Conservation (phyloP, 2,113 vertebrate species). For the Neogobius melanostomus region DNA sequence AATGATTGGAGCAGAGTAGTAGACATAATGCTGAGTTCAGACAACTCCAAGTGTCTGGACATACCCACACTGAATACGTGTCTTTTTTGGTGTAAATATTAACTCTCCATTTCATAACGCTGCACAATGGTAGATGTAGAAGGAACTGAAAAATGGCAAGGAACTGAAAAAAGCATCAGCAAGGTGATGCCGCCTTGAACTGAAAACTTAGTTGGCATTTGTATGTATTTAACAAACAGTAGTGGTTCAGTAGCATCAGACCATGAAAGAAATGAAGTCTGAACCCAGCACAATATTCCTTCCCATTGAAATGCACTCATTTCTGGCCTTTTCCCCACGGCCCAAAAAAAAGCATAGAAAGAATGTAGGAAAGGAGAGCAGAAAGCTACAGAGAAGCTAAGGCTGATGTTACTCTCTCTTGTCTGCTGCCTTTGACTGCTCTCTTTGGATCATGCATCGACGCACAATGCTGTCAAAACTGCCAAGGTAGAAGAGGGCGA, state of each 20-base stretch:
- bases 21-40: constrained; percentile 38
- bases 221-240: background rate
- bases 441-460: constrained; percentile 94
- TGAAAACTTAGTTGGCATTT: background rate
- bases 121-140: too few relatives aligned
- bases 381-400: constrained; percentile 17
- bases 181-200: too few relatives aligned
- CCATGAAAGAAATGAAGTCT: background rate
- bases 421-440: constrained; percentile 81
- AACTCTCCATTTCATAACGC: background rate
- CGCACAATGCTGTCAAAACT: constrained; percentile 97
- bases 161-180: too few relatives aligned
- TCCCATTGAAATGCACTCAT: constrained; percentile 24
- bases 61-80: background rate
- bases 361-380: background rate
- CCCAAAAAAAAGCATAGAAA: background rate
- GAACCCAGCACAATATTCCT: constrained; percentile 22
- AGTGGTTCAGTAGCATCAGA: background rate
- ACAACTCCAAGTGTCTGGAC: background rate
- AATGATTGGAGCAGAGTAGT: constrained; percentile 32
- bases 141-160: too few relatives aligned
- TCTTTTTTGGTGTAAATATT: background rate
- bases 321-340: constrained; percentile 29
- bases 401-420: constrained; percentile 82
- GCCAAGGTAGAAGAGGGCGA: constrained; percentile 92